These are phyloP conservation scores for Umimayanthus chanpuru DNA, from an alignment of 92 coral and sea anemone species.

Conservation along the genomic window DNA sequence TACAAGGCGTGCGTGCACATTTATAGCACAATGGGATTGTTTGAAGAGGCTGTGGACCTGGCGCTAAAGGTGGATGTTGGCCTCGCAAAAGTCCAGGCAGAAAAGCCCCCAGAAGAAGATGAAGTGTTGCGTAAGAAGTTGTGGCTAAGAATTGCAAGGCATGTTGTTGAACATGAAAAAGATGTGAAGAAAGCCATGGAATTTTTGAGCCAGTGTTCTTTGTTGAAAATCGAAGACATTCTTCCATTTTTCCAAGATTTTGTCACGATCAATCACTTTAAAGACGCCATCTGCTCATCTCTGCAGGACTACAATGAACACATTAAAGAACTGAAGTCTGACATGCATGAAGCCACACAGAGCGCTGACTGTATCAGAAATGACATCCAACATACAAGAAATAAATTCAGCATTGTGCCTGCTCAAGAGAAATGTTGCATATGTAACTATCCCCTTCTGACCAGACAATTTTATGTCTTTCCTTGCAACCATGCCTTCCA, in stretches of 20 bases:
- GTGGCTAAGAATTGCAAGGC: constrained; percentile 95
- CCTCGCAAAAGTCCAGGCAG: constrained; percentile 92
- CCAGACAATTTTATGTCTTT: constrained; percentile 91
- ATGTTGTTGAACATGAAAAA: constrained; percentile 91
- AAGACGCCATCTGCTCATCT: constrained; percentile 99
- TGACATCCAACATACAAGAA: constrained; percentile 92
- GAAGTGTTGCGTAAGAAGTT: constrained; percentile 94
- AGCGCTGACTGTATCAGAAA: constrained; percentile 91
- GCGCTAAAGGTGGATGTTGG: constrained; percentile 95
- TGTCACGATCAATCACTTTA: constrained; percentile 97
- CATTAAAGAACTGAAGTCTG: constrained; percentile 88
- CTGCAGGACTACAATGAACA: constrained; percentile 95
- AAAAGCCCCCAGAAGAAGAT: constrained; percentile 92
- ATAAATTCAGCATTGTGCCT: constrained; percentile 90
- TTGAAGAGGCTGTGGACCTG: constrained; percentile 96
- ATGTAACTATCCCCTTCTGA: constrained; percentile 89
- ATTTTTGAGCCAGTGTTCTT: constrained; percentile 87
- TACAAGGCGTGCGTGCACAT: constrained; percentile 95
- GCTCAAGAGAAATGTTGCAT: constrained; percentile 91
- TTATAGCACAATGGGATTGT: constrained; percentile 95
- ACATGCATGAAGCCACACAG: constrained; percentile 98
- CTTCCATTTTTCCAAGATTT: constrained; percentile 98
- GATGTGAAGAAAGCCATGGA: constrained; percentile 99
- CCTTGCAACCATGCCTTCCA: constrained; percentile 95
- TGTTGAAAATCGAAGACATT: constrained; percentile 93